Evolutionary conservation across 2,888 invertebrate genomes (phyloP).

Genomic region (Tenthredo amoena): DNA sequence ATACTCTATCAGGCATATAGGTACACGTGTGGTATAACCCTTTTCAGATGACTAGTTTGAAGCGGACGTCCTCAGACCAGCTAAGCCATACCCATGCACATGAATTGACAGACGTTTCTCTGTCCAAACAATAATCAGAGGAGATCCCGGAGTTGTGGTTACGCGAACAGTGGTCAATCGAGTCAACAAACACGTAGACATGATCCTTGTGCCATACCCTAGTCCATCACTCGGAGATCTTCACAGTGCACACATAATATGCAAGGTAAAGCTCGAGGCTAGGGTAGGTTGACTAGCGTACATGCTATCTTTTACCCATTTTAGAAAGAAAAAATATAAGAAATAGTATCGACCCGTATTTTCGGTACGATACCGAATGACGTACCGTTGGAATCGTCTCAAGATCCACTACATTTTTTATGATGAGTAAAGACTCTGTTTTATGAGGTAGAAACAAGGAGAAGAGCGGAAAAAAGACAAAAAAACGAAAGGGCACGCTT

Average conservation of each 20-base stretch:
- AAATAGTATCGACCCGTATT: background rate
- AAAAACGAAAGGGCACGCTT: background rate
- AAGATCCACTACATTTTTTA: background rate
- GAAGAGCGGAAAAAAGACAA: background rate
- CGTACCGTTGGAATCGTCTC: background rate
- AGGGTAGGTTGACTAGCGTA: background rate
- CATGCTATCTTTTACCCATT: background rate
- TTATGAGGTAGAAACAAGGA: background rate
- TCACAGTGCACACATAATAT: background rate
- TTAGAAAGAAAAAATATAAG: background rate
- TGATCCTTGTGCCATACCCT: background rate
- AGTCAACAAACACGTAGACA: slow-evolving; percentile 24
- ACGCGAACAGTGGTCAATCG: background rate
- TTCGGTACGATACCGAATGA: background rate
- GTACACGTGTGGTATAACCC: background rate
- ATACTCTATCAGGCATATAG: background rate
- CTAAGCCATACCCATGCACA: background rate
- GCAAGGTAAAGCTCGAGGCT: background rate
- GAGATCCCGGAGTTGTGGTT: background rate
- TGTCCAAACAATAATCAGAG: slow-evolving; percentile 39
- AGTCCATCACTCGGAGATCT: background rate
- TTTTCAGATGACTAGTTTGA: background rate
- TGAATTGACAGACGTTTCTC: slow-evolving; percentile 17
- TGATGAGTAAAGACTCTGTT: background rate
- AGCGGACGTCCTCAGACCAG: background rate